Conservation (phyloP, 2,797 vertebrate genomes). For the Acrossocheilus fasciatus region DNA sequence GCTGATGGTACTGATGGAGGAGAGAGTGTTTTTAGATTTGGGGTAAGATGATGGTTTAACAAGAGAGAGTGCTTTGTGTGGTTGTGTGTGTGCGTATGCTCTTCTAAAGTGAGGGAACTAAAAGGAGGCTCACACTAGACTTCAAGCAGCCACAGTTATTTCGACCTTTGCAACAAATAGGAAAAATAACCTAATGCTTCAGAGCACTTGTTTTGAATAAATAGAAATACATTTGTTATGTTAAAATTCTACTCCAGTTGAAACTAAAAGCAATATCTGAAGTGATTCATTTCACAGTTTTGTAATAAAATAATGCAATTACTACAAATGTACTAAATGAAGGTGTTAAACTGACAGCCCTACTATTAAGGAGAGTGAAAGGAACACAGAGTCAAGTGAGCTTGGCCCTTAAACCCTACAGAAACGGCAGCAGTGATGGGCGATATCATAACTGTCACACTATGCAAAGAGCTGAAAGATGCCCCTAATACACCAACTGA, state of each 20-base stretch:
- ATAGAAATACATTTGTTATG: neutral
- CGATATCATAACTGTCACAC: neutral
- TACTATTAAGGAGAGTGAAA: neutral
- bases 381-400: neutral
- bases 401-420: neutral
- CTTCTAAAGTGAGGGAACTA: constrained; percentile 13
- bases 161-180: neutral
- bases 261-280: neutral
- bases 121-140: neutral
- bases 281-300: neutral
- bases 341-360: neutral
- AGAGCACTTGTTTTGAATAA: neutral
- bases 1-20: constrained; percentile 48
- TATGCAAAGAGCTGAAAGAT: neutral
- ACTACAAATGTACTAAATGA: neutral
- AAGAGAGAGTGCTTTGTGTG: constrained; percentile 48
- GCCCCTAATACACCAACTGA: neutral
- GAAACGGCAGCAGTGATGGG: neutral
- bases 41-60: constrained; percentile 59
- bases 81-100: neutral
- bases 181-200: neutral
- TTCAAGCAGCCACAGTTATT: neutral
- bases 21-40: constrained; percentile 60
- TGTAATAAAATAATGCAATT: neutral
- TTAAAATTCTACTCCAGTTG: neutral